Evolutionary conservation across 2,797 vertebrate species (phyloP).

Genomic region (Sebastes taczanowskii): DNA sequence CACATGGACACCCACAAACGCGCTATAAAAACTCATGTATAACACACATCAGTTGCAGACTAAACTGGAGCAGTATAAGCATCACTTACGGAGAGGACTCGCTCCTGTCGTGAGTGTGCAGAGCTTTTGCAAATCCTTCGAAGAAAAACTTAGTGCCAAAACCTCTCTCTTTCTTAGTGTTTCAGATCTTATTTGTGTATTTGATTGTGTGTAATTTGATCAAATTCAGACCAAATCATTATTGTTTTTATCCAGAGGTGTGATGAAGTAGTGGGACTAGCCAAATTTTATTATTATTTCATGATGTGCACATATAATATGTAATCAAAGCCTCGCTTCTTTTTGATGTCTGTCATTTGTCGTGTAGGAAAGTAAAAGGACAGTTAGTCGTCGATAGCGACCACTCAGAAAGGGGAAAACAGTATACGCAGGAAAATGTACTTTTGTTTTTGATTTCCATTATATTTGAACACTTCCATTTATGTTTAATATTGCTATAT

Average conservation of each 20-base stretch:
- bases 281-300: slow-evolving; percentile 43
- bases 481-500: slow-evolving; percentile 76
- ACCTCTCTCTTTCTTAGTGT: slow-evolving; percentile 43
- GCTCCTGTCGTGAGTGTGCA: slow-evolving; percentile 22
- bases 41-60: slow-evolving; percentile 21
- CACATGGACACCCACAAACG: slow-evolving; percentile 8
- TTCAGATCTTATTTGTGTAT: slow-evolving; percentile 45
- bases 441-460: slow-evolving; percentile 62
- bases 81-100: slow-evolving; percentile 22
- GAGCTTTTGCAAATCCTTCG: slow-evolving; percentile 36
- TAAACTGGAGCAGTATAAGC: slow-evolving; percentile 51
- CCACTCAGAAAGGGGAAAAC: slow-evolving; percentile 74
- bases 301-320: slow-evolving; percentile 51
- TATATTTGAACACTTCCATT: slow-evolving; percentile 78
- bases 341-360: slow-evolving; percentile 45
- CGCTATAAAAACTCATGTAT: slow-evolving; percentile 7
- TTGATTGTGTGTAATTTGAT: slow-evolving; percentile 55
- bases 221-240: slow-evolving; percentile 47
- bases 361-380: slow-evolving; percentile 29
- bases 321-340: slow-evolving; percentile 53
- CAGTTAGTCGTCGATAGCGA: slow-evolving; percentile 49
- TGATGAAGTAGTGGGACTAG: slow-evolving; percentile 48
- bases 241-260: slow-evolving; percentile 50
- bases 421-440: slow-evolving; percentile 52
- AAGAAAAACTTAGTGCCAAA: slow-evolving; percentile 77